Evolutionary conservation across 2,797 vertebrate genomes (phyloP), one percentile per base, ranked within the genome.

Genomic region (Falco peregrinus): DNA sequence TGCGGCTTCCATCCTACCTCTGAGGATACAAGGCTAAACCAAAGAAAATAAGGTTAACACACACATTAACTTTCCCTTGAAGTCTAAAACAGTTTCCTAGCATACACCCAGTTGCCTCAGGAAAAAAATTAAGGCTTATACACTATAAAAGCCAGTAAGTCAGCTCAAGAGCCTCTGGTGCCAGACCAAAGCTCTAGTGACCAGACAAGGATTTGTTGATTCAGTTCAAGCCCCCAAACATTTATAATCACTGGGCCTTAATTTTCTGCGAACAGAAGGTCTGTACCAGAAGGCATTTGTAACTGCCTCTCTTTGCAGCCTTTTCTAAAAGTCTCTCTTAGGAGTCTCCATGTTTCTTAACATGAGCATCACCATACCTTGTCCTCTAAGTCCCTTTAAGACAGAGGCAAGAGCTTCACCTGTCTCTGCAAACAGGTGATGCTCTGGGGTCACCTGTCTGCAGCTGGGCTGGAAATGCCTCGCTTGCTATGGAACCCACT

Each of bases 41-140:
- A 91, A 79, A 48, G 33, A 56, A 89, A 69, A 86, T 12, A 93
- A 60, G 17, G 45, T 80, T 89, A 87, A 88, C 39, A 67, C 82
- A 82, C 13, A 51, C 21, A 74, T 18, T 48, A 63, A n/a, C 41
- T 37, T 74, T 73, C 56, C 70, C 59, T 63, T 35, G 60, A 86
- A 41, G 24, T 68, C 48, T 70, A 29, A 71, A 77, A 33, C 73
- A 60, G 59, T 84, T 90, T 21, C 33, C 35, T 74, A 73, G 85
- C 24, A 75, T 9, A 59, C 60, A 73, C 10, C 28, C 60, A 87
- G 81, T 29, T 87, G 76, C 70, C 75, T 68, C 37, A 39, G 20
- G 29, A 93, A 79, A 54, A 54, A 85, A 84, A 56, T 78, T 59
- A 86, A 84, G n/a, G 24, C 37, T 89, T 28, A 45, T 4, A 67